Evolutionary conservation across 2,888 invertebrate genomes (phyloP).

Genomic region (Rapana venosa): DNA sequence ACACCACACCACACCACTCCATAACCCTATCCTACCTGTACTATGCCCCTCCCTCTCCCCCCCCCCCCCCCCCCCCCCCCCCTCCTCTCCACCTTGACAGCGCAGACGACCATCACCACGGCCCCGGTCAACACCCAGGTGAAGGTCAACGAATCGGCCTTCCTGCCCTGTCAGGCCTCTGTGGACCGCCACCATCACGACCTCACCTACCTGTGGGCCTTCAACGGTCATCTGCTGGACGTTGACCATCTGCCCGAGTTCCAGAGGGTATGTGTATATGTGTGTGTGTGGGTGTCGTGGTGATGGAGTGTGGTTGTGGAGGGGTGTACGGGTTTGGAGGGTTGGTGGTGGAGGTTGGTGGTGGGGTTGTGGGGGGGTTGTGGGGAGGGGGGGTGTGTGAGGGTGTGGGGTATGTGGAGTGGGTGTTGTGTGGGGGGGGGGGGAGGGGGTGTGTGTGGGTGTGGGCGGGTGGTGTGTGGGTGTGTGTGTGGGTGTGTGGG

Average conservation of each 20-base stretch:
- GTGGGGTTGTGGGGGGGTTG: too few species aligned
- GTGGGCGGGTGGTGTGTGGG: too few species aligned
- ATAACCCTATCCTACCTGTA: not conserved
- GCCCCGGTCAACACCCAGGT: constrained; percentile 51
- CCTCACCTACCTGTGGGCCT: constrained; percentile 94
- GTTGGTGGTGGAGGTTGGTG: too few species aligned
- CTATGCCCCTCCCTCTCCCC: not conserved
- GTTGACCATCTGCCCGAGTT: constrained; percentile 54
- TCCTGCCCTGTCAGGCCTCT: constrained; percentile 89
- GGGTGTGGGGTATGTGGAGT: too few species aligned
- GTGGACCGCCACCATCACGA: constrained; percentile 89
- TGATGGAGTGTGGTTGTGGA: not conserved
- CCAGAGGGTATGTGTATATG: constrained; percentile 23
- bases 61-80: not conserved
- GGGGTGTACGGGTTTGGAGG: too few species aligned
- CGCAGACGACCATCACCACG: constrained; percentile 53
- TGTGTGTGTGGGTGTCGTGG: not conserved
- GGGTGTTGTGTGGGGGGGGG: too few species aligned
- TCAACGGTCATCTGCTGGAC: constrained; percentile 82
- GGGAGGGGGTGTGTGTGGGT: too few species aligned
- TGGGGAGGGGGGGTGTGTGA: too few species aligned
- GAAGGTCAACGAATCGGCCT: constrained; percentile 72
- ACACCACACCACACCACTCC: not conserved
- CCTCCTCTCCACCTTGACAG: constrained; percentile 40
- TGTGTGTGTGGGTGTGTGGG: too few species aligned